phyloP scores from a whole-genome alignment of 1,140 invertebrate species.

The Tenebrio molitor region DNA sequence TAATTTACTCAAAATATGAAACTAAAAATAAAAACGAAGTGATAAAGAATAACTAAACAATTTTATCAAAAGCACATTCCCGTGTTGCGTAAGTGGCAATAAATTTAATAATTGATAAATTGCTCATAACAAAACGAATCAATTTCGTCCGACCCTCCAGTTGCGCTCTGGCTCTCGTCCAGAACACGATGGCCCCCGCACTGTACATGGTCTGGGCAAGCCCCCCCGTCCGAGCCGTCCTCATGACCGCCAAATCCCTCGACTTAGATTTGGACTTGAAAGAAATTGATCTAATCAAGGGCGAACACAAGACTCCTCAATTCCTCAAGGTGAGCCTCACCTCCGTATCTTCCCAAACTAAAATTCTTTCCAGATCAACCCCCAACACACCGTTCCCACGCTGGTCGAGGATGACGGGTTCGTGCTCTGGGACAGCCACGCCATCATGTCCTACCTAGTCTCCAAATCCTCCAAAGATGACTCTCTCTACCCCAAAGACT shows the following conservation, averaged over 20 bases:
- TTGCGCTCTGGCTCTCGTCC: no score
- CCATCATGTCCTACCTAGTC: slow-evolving; percentile 72
- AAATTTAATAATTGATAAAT: no score
- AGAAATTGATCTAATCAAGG: slow-evolving; percentile 58
- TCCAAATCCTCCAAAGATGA: slow-evolving; percentile 72
- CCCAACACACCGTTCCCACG: slow-evolving; percentile 78
- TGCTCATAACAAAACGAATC: no score
- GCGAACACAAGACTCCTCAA: slow-evolving; percentile 9
- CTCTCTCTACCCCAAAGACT: slow-evolving; percentile 73
- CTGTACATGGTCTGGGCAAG: slow-evolving; percentile 31
- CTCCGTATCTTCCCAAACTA: neutral
- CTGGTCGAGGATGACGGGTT: slow-evolving; percentile 75
- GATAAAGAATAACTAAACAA: no score
- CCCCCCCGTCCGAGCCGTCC: slow-evolving; percentile 27
- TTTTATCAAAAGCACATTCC: no score
- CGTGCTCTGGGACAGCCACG: slow-evolving; percentile 74
- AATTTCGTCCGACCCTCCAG: no score
- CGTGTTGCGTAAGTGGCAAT: no score
- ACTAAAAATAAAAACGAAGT: no score
- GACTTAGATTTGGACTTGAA: slow-evolving; percentile 10
- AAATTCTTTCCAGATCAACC: slow-evolving; percentile 73
- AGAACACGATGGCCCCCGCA: slow-evolving; percentile 31
- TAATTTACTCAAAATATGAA: no score
- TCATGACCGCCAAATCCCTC: slow-evolving; percentile 29
- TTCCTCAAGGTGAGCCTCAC: slow-evolving; percentile 22